Percentiles rank a stretch among this genome's conserved stretches.
phyloP scores from a whole-genome alignment of 2,888 invertebrate genomes.

The Gibbula magus region DNA sequence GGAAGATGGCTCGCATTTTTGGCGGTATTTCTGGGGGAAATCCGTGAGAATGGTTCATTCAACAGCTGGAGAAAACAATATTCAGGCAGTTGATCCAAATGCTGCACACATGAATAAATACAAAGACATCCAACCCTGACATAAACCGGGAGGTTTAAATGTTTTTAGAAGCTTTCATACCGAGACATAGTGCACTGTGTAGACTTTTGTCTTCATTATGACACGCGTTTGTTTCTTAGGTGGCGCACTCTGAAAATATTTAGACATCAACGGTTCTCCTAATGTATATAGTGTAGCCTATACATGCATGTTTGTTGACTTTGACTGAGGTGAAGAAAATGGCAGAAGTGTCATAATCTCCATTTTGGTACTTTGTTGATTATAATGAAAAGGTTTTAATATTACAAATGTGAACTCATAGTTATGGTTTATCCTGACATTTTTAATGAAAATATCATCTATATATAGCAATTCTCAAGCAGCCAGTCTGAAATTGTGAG shows the following conservation, averaged over 20 bases:
- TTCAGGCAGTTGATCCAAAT: background rate
- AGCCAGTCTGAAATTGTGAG: too few species aligned
- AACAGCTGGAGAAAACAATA: constrained; percentile 20
- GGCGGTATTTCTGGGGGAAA: constrained; percentile 6
- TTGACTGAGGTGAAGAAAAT: too few species aligned
- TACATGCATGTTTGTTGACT: too few species aligned
- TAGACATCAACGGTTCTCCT: too few species aligned
- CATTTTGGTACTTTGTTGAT: too few species aligned
- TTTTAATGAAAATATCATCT: too few species aligned
- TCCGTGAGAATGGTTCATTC: constrained; percentile 14
- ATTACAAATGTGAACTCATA: too few species aligned
- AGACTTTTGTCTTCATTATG: constrained; percentile 6
- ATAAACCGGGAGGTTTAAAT: background rate
- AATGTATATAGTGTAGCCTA: too few species aligned
- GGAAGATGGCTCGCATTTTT: constrained; percentile 20
- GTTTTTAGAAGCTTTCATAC: constrained; percentile 13
- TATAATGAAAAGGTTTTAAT: too few species aligned
- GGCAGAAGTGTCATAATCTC: too few species aligned
- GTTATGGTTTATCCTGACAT: too few species aligned
- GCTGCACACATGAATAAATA: constrained; percentile 8
- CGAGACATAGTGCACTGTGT: background rate
- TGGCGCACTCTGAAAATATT: background rate
- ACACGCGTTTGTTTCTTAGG: background rate
- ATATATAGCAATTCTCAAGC: too few species aligned
- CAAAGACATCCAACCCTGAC: background rate